Evolutionary conservation across 2,888 invertebrate species (phyloP), one percentile per base, ranked within the genome.

Genomic region (Epistrophella euchroma): DNA sequence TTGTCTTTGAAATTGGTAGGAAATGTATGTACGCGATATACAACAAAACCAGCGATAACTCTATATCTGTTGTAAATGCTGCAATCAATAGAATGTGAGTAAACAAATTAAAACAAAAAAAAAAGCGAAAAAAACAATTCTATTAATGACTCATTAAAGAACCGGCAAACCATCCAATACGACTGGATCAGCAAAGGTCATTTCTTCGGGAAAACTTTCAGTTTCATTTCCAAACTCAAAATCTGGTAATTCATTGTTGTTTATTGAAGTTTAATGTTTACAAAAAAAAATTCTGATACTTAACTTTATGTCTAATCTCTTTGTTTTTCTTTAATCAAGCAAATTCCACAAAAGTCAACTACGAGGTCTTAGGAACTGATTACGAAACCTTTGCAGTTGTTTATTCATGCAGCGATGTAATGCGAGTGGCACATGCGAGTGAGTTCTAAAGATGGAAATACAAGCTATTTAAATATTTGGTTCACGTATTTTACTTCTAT

Each of bases 1-100:
- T 95, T 55, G 89, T 96, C n/a, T 96, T 96, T 90, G 95, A 97
- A 91, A 91, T 95, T 10, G 96, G 95, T 5, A 96, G 96, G 37
- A 95, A 95, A 89, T 97, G 97, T 90, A 95, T 96, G 70, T 95
- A 95, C 3, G 96, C 96, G 0, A 94, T 94, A 79, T 96, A 96
- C 91, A 90, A 90, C 86, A 89, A 89, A 84, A 92, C 89, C 88
- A 93, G 91, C 89, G 94, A 93, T 62, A 92, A 92, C 4, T 91
- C 92, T 0, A 91, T 94, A 1, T 91, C 93, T 0, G 94, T 94
- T 0, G 88, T 92, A 5, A 94, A 94, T 88, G 92, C 91, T 22
- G 91, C 89, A 10, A 89, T 92, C 25, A 91, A 88, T 79, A 77
- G 88, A 58, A 60, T 91, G 92, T 91, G 58, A 90, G 91, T 90